Percentiles rank a stretch among this genome's conserved stretches.
These are phyloP conservation scores for Echinops telfairi DNA, from an alignment of 2,113 vertebrate genomes.

Conservation along the genomic window DNA sequence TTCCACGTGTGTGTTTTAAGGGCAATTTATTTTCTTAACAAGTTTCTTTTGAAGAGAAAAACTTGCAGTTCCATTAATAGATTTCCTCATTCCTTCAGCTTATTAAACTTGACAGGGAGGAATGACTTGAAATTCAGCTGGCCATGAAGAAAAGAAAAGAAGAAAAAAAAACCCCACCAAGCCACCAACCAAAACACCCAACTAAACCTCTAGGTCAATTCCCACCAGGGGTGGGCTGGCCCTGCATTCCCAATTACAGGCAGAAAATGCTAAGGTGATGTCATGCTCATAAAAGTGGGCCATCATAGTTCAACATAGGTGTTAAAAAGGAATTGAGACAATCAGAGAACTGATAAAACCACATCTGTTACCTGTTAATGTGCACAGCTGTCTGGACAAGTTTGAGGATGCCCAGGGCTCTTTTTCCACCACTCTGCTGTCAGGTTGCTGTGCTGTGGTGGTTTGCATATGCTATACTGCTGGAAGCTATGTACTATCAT, in stretches of 20 bases:
- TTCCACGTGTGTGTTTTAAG: conserved; percentile 78
- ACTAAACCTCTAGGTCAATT: conserved; percentile 73
- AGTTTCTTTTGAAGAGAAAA: conserved; percentile 81
- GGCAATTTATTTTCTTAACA: conserved; percentile 82
- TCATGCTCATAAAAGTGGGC: conserved; percentile 77
- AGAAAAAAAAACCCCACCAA: too few relatives aligned
- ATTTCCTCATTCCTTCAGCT: conserved; percentile 46
- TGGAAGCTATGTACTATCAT: background rate
- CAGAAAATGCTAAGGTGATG: conserved; percentile 79
- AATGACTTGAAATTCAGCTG: conserved; percentile 79
- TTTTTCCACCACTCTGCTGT: background rate
- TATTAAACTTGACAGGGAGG: conserved; percentile 81
- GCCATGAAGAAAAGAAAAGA: conserved; percentile 58
- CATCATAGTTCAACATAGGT: conserved; percentile 77
- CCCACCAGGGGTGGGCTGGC: conserved; percentile 64
- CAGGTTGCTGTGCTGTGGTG: too few relatives aligned
- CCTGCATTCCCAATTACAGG: conserved; percentile 73
- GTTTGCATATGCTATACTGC: background rate
- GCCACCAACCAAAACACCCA: background rate
- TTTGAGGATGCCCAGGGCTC: background rate
- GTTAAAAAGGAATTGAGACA: conserved; percentile 73
- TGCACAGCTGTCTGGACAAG: conserved; percentile 48
- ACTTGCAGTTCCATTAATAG: conserved; percentile 58
- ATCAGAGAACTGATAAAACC: background rate
- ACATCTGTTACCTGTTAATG: conserved; percentile 15